A percentile compares a stretch with the other conserved stretches of the same genome.
Evolutionary conservation across 2,113 vertebrate species (phyloP).

Genomic region (Motacilla tschutschensis): DNA sequence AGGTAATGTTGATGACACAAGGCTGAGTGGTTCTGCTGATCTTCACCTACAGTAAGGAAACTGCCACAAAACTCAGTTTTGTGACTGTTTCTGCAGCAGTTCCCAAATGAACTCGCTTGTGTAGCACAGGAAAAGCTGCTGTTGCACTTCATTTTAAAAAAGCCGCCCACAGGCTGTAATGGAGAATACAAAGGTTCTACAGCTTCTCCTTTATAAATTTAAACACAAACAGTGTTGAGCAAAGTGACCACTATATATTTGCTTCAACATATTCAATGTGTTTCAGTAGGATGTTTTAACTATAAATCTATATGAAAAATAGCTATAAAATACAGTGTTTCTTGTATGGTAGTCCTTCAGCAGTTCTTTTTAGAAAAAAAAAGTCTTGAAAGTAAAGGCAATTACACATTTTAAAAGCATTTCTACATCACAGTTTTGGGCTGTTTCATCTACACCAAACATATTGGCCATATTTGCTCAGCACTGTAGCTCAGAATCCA

Average conservation of each 20-base stretch:
- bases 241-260: slow-evolving; percentile 62
- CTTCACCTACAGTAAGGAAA: neutral
- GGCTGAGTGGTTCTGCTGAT: neutral
- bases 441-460: slow-evolving; percentile 33
- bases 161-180: neutral
- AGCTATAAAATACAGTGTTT: slow-evolving; percentile 74
- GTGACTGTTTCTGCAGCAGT: neutral
- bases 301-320: slow-evolving; percentile 74
- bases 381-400: slow-evolving; percentile 63
- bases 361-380: slow-evolving; percentile 44
- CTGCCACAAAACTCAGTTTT: neutral
- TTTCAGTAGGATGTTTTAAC: slow-evolving; percentile 71
- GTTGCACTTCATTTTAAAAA: slow-evolving; percentile 3
- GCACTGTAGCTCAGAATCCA: slow-evolving; percentile 20
- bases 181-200: slow-evolving; percentile 33
- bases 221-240: slow-evolving; percentile 67
- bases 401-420: slow-evolving; percentile 51
- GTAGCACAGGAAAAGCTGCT: neutral
- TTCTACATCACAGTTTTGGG: slow-evolving; percentile 67
- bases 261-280: slow-evolving; percentile 57
- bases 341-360: slow-evolving; percentile 61
- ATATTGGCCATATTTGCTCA: slow-evolving; percentile 58
- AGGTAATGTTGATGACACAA: neutral
- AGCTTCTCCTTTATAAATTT: slow-evolving; percentile 36
- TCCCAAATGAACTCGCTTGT: neutral